A percentile compares a stretch with the other conserved stretches of the same genome.
Conservation (phyloP, 2,797 vertebrate species). For the Sebastes iracundus region DNA sequence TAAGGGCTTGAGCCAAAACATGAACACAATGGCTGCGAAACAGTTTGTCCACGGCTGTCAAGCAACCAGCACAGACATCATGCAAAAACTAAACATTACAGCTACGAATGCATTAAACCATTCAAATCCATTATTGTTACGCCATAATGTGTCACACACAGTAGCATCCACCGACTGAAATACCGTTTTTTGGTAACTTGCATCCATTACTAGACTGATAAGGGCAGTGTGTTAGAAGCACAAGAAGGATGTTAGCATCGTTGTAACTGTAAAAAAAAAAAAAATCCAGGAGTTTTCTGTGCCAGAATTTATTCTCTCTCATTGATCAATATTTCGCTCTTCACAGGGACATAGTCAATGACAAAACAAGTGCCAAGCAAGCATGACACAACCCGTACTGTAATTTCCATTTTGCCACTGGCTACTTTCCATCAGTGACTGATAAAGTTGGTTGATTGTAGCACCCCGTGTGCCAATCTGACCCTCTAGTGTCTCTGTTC, state of each 20-base stretch:
- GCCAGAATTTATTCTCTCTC: slow-evolving; percentile 62
- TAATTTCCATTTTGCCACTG: slow-evolving; percentile 85
- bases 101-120: slow-evolving; percentile 8
- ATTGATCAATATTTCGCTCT: slow-evolving; percentile 77
- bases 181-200: slow-evolving; percentile 23
- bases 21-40: slow-evolving; percentile 41
- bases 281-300: slow-evolving; percentile 45
- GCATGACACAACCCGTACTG: slow-evolving; percentile 81
- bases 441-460: slow-evolving; percentile 77
- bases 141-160: slow-evolving; percentile 16
- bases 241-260: slow-evolving; percentile 14
- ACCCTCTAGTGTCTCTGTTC: slow-evolving; percentile 53
- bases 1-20: slow-evolving; percentile 68
- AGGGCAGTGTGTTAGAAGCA: background rate
- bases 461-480: slow-evolving; percentile 71
- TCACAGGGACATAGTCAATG: slow-evolving; percentile 79
- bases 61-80: slow-evolving; percentile 47
- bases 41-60: slow-evolving; percentile 25
- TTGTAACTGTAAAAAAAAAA: slow-evolving; percentile 47
- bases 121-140: slow-evolving; percentile 22
- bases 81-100: slow-evolving; percentile 35
- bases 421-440: slow-evolving; percentile 84
- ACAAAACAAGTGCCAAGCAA: slow-evolving; percentile 84
- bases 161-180: slow-evolving; percentile 15
- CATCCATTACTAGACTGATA: slow-evolving; percentile 11